Percentiles rank a stretch among this genome's conserved stretches.
These are phyloP conservation scores for Sphaeridia pumilis DNA, from an alignment of 2,888 invertebrate genomes.

Conservation along the genomic window DNA sequence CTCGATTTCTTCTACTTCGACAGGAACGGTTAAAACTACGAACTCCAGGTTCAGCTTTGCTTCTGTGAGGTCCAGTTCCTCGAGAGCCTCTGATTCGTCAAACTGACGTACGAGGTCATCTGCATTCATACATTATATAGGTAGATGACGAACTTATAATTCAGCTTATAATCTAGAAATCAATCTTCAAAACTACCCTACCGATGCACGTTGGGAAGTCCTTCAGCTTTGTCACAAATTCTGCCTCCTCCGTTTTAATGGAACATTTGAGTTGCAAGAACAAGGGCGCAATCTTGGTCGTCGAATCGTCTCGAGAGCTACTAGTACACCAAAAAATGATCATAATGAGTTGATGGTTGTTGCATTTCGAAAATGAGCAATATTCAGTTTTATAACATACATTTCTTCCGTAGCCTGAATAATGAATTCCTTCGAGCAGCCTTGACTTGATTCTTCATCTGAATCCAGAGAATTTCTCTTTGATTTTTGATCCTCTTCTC, in stretches of 20 bases:
- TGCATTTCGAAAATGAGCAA: too few relatives aligned
- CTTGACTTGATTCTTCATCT: too few relatives aligned
- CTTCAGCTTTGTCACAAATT: constrained; percentile 43
- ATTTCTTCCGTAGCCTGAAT: constrained; percentile 4
- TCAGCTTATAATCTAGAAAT: neutral
- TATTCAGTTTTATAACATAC: too few relatives aligned
- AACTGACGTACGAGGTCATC: constrained; percentile 12
- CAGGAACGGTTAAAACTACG: constrained; percentile 41
- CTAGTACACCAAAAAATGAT: too few relatives aligned
- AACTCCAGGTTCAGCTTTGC: constrained; percentile 41
- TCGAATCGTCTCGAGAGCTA: too few relatives aligned
- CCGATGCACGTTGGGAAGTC: constrained; percentile 49
- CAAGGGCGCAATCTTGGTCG: constrained; percentile 40
- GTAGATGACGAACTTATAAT: neutral
- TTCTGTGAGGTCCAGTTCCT: constrained; percentile 38
- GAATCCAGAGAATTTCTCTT: too few relatives aligned
- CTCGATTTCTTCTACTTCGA: constrained; percentile 18
- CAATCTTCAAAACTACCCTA: constrained; percentile 36
- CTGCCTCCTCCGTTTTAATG: constrained; percentile 39
- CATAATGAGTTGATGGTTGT: too few relatives aligned
- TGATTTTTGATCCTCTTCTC: constrained; percentile 18
- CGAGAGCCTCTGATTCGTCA: constrained; percentile 38
- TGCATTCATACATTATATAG: constrained; percentile 3
- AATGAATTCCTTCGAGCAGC: constrained; percentile 11
- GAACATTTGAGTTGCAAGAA: constrained; percentile 51